A percentile compares a stretch with the other conserved stretches of the same genome.
phyloP scores from a whole-genome alignment of 2,888 invertebrate genomes.

The Gryllus longicercus region DNA sequence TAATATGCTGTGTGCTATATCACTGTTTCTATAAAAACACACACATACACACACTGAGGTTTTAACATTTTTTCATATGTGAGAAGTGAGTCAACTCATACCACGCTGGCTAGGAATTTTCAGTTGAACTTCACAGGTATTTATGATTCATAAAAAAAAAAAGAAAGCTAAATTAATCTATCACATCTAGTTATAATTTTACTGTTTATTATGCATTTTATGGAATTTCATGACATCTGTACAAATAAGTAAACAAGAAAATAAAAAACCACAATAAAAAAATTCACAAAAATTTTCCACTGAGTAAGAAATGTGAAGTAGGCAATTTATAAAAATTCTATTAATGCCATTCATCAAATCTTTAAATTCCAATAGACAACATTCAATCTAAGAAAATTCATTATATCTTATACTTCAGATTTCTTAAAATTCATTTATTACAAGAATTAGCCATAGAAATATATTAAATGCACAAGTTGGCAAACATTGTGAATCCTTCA shows the following conservation, averaged over 20 bases:
- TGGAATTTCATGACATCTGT: slow-evolving; percentile 10
- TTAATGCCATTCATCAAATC: background rate
- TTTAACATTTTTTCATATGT: background rate
- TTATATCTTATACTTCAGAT: background rate
- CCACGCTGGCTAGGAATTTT: background rate
- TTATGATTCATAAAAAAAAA: background rate
- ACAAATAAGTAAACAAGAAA: slow-evolving; percentile 17
- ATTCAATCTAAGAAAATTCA: background rate
- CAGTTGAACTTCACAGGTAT: slow-evolving; percentile 17
- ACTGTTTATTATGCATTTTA: slow-evolving; percentile 1
- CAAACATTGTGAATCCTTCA: background rate
- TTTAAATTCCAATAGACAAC: slow-evolving; percentile 8
- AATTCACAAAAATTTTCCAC: background rate
- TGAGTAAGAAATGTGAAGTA: slow-evolving; percentile 1
- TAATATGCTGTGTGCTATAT: no score
- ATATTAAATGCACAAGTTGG: slow-evolving; percentile 10
- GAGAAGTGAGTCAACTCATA: slow-evolving; percentile 6
- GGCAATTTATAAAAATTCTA: background rate
- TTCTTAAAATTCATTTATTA: background rate
- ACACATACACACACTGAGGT: background rate
- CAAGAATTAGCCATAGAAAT: slow-evolving; percentile 3
- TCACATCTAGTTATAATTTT: background rate
- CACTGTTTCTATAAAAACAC: background rate
- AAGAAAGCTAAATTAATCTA: background rate
- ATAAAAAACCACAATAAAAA: background rate